Percentiles rank a stretch among this genome's conserved stretches.
Evolutionary conservation across 2,888 invertebrate species (phyloP).

Genomic region (Micropterix aruncella): DNA sequence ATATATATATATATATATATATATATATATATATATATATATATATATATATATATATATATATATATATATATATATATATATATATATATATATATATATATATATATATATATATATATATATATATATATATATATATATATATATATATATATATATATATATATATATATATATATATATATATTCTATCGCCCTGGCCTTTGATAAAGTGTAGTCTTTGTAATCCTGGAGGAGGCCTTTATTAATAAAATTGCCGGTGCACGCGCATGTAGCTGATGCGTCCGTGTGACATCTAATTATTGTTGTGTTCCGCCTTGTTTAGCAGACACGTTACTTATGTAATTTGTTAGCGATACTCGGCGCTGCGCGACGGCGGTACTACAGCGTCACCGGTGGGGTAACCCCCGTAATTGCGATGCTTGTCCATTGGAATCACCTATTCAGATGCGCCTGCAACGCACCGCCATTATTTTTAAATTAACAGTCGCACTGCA

Average conservation of each 20-base stretch:
- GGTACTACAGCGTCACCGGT: neutral
- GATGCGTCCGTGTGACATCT: neutral
- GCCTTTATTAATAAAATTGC: neutral
- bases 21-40: neutral
- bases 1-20: neutral
- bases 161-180: neutral
- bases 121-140: neutral
- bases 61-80: neutral
- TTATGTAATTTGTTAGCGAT: neutral
- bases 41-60: neutral
- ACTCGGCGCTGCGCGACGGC: neutral
- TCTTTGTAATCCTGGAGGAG: neutral
- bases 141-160: neutral
- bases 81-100: neutral
- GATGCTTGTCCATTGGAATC: neutral
- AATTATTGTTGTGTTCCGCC: neutral
- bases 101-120: neutral
- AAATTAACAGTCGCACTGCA: neutral
- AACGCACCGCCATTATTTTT: neutral
- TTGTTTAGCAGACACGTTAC: neutral
- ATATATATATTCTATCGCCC: too few relatives aligned
- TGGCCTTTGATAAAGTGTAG: too few relatives aligned
- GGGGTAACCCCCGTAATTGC: neutral
- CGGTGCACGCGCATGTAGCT: neutral
- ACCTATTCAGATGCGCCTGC: neutral